Percentiles rank a stretch among this genome's conserved stretches.
Evolutionary conservation across 2,888 invertebrate genomes (phyloP).

Genomic region (Philhelius pedissequus): DNA sequence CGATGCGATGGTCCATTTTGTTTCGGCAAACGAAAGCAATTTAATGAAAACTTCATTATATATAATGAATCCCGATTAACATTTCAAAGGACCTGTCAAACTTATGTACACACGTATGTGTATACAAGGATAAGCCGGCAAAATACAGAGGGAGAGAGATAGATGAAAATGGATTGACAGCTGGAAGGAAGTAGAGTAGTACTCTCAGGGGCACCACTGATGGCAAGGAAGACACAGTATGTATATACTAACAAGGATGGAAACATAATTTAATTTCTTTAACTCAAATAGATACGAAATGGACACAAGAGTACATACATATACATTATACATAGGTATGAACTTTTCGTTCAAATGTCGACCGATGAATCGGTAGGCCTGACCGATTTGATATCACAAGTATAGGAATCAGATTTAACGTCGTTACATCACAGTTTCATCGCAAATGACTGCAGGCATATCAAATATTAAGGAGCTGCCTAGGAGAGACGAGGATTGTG

Average conservation of each 20-base stretch:
- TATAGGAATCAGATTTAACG: constrained; percentile 66
- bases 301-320: neutral
- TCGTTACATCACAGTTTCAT: constrained; percentile 68
- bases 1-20: constrained; percentile 34
- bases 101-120: too few relatives aligned
- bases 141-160: neutral
- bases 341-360: constrained; percentile 5
- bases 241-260: neutral
- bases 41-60: constrained; percentile 65
- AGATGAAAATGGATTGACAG: neutral
- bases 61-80: constrained; percentile 53
- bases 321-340: neutral
- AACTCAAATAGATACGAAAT: constrained; percentile 29
- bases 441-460: constrained; percentile 77
- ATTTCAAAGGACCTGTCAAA: constrained; percentile 63
- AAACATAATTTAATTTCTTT: constrained; percentile 57
- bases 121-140: neutral
- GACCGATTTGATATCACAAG: constrained; percentile 60
- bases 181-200: neutral
- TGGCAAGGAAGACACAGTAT: neutral
- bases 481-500: constrained; percentile 26
- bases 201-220: neutral
- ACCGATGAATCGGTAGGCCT: constrained; percentile 52
- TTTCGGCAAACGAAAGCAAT: constrained; percentile 57
- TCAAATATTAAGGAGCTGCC: constrained; percentile 74